Conservation (phyloP, 2,113 vertebrate genomes). For the Equus quagga region DNA sequence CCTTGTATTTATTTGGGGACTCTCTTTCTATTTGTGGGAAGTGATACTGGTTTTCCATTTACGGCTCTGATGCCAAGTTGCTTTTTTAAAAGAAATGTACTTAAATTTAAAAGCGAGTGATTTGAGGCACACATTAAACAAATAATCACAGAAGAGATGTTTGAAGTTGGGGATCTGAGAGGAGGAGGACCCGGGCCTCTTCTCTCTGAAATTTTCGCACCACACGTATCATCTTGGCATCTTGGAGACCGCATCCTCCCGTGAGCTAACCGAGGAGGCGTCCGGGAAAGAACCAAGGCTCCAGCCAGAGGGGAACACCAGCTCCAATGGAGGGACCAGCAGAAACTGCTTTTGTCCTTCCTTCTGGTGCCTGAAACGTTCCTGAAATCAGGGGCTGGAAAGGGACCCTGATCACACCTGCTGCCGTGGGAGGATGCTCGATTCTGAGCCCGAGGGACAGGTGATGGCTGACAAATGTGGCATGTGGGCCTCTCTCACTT, state of each 20-base stretch:
- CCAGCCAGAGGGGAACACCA: not conserved
- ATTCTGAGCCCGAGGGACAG: not conserved
- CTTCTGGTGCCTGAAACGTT: not conserved
- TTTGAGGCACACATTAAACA: conserved; percentile 39
- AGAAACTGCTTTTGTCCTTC: not conserved
- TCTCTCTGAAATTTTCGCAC: not conserved
- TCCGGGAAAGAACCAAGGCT: not conserved
- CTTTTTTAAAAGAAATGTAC: conserved; percentile 33
- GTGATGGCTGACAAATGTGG: too few species aligned
- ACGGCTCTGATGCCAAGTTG: conserved; percentile 61
- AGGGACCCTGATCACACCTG: not conserved
- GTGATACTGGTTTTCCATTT: conserved; percentile 69
- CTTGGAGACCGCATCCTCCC: too few species aligned
- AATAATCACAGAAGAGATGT: not conserved
- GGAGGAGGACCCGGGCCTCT: not conserved
- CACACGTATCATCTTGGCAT: accelerated
- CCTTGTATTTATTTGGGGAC: conserved; percentile 67
- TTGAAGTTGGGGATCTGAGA: not conserved
- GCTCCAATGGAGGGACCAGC: not conserved
- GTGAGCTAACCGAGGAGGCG: not conserved
- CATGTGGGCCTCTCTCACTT: not conserved
- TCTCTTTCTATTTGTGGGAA: conserved; percentile 65
- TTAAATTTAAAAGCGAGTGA: conserved; percentile 63
- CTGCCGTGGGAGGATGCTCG: not conserved
- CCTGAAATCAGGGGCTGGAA: not conserved